Evolutionary conservation across 2,113 vertebrate genomes (phyloP), one percentile per base, ranked within the genome.

Genomic region (Coreoperca whiteheadi): DNA sequence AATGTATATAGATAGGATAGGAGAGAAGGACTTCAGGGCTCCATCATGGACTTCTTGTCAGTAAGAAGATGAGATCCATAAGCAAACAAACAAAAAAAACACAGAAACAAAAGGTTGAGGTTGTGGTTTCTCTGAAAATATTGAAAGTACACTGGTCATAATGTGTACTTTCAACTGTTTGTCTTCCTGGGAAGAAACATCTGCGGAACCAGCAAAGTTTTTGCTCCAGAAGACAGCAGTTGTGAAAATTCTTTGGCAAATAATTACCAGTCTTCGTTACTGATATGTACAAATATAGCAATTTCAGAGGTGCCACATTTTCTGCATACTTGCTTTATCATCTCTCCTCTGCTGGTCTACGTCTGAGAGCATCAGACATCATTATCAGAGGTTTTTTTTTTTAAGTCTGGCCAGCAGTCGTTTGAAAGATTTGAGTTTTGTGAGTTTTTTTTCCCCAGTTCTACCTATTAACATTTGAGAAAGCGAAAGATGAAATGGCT

Each of bases 401-500:
- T 37, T 39, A 39, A 39, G 25, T 69, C 43, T 82, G 60, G 51
- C 79, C 56, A 51, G 53, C 67, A 83, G 41, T 34, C 8, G 4
- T 43, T 73, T 83, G 53, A 83, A 79, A 84, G 53, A 77, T 71
- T 69, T 63, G 21, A 53, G 7, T 39, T 83, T 57, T 65, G 43
- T 37, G 28, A 41, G 11, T 2, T 34, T 61, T 21, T 71, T 74
- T 41, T 46, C 8, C 0, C 4, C 23, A 48, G 18, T 77, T 76
- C 43, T 79, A 84, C 39, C 78, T 67, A 78, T 89, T 86, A 77
- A 84, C 41, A 83, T 79, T 82, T 86, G 34, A 81, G 46, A 73
- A 76, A 81, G 14, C 30, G 60, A 34, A 60, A 74, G 61, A 77
- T 77, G 18, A 90, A 87, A 84, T 64, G 64, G 20, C 51, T 82